A percentile compares a stretch with the other conserved stretches of the same genome.
Evolutionary conservation across 2,113 vertebrate genomes (phyloP).

Genomic region (Embiotoca jacksoni): DNA sequence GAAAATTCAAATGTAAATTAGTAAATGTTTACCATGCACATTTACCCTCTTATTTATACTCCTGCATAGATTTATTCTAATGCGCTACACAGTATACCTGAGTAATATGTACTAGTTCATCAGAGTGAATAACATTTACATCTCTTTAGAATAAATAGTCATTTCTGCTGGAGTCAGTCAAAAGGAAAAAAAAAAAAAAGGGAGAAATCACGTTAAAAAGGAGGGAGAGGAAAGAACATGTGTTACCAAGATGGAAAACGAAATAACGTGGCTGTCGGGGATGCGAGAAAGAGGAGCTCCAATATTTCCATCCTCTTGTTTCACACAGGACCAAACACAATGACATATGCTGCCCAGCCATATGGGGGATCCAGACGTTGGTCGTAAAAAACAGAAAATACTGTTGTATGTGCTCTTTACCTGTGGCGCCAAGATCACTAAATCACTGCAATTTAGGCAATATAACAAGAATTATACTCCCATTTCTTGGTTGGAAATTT

Average conservation of each 20-base stretch:
- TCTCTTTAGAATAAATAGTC: conserved; percentile 31
- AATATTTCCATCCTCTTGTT: conserved; percentile 45
- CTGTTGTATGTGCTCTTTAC: conserved; percentile 46
- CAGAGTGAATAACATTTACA: conserved; percentile 41
- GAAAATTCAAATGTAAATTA: conserved; percentile 6
- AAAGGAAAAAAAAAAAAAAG: conserved; percentile 2
- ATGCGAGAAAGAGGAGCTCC: conserved; percentile 35
- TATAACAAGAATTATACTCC: conserved; percentile 7
- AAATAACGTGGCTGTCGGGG: conserved; percentile 60
- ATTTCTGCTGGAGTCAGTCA: conserved; percentile 48
- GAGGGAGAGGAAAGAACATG: conserved; percentile 39
- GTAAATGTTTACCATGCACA: conserved; percentile 8
- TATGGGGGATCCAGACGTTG: conserved; percentile 69
- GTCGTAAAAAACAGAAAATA: conserved; percentile 45
- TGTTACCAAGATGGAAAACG: conserved; percentile 52
- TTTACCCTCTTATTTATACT: background rate
- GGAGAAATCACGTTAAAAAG: conserved; percentile 35
- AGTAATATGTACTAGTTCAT: conserved; percentile 22
- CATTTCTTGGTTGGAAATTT: conserved; percentile 13
- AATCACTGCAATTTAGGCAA: conserved; percentile 37
- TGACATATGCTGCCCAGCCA: conserved; percentile 36
- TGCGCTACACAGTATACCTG: conserved; percentile 3
- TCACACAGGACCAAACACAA: conserved; percentile 30
- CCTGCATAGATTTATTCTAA: conserved; percentile 13
- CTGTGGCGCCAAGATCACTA: conserved; percentile 30